Percentiles rank a stretch among this genome's conserved stretches.
These are phyloP conservation scores for Chionodraco myersi DNA, from an alignment of 2,113 vertebrate genomes.

Conservation along the genomic window DNA sequence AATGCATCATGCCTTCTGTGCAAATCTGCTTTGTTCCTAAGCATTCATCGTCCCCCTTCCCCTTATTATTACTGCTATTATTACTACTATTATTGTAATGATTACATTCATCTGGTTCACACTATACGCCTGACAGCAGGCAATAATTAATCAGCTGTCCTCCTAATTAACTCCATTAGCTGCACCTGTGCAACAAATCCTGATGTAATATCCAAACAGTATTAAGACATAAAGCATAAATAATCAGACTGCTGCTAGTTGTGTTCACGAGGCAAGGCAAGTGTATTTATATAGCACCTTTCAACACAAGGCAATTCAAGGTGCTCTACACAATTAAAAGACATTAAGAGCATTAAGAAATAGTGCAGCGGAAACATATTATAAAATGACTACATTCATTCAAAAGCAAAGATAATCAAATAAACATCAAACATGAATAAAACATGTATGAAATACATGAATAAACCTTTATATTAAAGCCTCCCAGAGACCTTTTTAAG, in stretches of 20 bases:
- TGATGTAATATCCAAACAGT: neutral
- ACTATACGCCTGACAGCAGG: neutral
- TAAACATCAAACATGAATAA: no score
- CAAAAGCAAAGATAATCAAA: no score
- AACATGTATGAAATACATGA: no score
- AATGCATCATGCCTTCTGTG: conserved; percentile 13
- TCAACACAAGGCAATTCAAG: no score
- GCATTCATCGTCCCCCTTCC: conserved; percentile 3
- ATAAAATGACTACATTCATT: no score
- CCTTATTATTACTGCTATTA: neutral
- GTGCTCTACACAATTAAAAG: no score
- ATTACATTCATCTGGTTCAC: neutral
- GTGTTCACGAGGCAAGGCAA: conserved; percentile 25
- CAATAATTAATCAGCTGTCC: conserved; percentile 13
- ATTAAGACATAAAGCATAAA: neutral
- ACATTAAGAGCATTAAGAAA: no score
- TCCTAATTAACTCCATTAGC: conserved; percentile 21
- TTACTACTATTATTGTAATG: neutral
- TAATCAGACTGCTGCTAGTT: conserved; percentile 19
- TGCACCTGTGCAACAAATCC: conserved; percentile 14
- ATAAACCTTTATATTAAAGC: no score
- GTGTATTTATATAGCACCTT: no score
- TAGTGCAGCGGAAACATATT: no score
- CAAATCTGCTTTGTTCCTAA: neutral
- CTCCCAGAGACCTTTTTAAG: no score